These are phyloP conservation scores for Eupithecia exiguata DNA, from an alignment of 2,888 invertebrate species.

Conservation along the genomic window DNA sequence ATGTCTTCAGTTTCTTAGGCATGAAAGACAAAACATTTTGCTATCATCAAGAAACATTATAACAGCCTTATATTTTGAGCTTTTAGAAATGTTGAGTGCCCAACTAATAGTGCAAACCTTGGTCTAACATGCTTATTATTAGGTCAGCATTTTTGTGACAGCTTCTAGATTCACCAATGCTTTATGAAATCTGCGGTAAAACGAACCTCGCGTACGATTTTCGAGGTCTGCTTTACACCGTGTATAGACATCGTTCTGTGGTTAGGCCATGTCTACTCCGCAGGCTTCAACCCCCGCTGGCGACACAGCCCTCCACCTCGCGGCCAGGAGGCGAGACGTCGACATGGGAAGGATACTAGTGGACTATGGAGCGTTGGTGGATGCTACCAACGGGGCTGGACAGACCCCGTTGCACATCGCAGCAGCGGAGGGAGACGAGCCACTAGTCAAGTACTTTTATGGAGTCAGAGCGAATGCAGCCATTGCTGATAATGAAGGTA, in stretches of 20 bases:
- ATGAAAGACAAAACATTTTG: slow-evolving; percentile 32
- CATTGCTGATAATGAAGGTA: slow-evolving; percentile 95
- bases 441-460: slow-evolving; percentile 97
- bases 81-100: neutral
- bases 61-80: neutral
- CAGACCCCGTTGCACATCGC: slow-evolving; percentile 98
- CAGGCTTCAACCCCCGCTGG: slow-evolving; percentile 92
- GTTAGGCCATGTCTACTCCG: slow-evolving; percentile 36
- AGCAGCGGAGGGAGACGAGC: slow-evolving; percentile 97
- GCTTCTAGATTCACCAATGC: neutral
- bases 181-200: neutral
- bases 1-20: slow-evolving; percentile 36
- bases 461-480: slow-evolving; percentile 97
- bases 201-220: neutral
- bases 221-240: slow-evolving; percentile 5
- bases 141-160: neutral
- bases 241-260: slow-evolving; percentile 19
- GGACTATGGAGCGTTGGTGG: slow-evolving; percentile 96
- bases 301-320: slow-evolving; percentile 97
- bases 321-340: slow-evolving; percentile 95
- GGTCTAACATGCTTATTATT: neutral
- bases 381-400: slow-evolving; percentile 96
- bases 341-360: slow-evolving; percentile 96
- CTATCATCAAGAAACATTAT: neutral
- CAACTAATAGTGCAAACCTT: neutral